Conservation (phyloP, 2,797 vertebrate species). For the Bradypus variegatus region DNA sequence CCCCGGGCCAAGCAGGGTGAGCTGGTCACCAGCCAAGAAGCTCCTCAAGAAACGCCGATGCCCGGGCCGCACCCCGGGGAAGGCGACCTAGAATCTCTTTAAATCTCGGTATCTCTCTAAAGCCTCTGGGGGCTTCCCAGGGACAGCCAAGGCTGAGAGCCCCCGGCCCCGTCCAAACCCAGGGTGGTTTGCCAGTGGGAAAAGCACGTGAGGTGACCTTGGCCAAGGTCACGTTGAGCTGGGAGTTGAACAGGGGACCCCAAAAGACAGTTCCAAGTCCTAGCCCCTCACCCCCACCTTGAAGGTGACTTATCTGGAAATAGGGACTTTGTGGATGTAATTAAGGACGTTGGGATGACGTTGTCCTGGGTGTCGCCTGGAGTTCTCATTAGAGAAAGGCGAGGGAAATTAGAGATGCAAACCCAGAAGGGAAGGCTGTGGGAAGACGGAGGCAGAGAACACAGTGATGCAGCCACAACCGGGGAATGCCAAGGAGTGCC, state of each 20-base stretch:
- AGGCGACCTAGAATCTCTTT: too few relatives aligned
- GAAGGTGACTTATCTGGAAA: background rate
- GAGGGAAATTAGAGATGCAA: background rate
- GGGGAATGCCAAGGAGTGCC: rapidly evolving
- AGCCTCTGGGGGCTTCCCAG: background rate
- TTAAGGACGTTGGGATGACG: background rate
- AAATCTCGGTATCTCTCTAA: background rate
- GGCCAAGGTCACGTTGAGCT: background rate
- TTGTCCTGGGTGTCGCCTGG: background rate
- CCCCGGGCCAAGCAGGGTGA: background rate
- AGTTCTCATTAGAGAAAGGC: background rate
- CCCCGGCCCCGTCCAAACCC: background rate
- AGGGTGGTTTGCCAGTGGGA: background rate
- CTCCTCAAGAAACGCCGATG: background rate
- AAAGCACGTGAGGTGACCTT: too few relatives aligned
- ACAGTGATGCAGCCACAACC: rapidly evolving
- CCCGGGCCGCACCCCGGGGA: background rate
- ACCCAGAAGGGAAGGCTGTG: background rate
- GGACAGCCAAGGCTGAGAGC: background rate
- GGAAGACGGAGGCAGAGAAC: background rate
- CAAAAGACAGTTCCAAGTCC: background rate
- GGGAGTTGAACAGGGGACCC: background rate
- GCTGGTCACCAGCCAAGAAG: background rate
- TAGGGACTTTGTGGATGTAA: background rate
- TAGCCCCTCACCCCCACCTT: too few relatives aligned